Conservation (phyloP, 2,888 invertebrate species). For the Meta bourneti region DNA sequence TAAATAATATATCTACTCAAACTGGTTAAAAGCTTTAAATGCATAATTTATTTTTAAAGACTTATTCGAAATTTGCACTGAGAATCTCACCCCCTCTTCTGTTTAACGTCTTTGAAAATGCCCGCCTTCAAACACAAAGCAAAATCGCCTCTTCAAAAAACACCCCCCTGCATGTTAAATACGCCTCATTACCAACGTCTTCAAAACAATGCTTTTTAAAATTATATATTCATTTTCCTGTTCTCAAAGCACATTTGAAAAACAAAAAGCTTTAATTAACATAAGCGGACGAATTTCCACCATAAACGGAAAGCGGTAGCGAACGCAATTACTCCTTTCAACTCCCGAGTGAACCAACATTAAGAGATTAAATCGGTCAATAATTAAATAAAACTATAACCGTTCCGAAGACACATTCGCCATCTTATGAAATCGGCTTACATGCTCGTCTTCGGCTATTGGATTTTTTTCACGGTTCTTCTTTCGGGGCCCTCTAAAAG, state of each 20-base stretch:
- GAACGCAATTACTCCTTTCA: slow-evolving; percentile 20
- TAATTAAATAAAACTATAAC: slow-evolving; percentile 59
- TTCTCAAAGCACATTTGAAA: not conserved
- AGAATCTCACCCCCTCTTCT: not conserved
- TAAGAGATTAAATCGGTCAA: slow-evolving; percentile 42
- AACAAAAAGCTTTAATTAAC: slow-evolving; percentile 1
- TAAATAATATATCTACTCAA: not conserved
- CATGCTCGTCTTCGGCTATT: not conserved
- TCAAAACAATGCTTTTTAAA: slow-evolving; percentile 1
- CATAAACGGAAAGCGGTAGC: not conserved
- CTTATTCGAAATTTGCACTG: not conserved
- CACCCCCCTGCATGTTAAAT: not conserved
- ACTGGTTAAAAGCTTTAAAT: not conserved
- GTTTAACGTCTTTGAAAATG: not conserved
- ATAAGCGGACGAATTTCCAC: slow-evolving; percentile 8
- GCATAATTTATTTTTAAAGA: not conserved
- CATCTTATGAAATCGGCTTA: slow-evolving; percentile 16
- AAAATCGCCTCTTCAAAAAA: not conserved
- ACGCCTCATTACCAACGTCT: not conserved
- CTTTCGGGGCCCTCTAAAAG: not conserved
- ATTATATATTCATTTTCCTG: not conserved
- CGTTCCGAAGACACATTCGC: slow-evolving; percentile 16
- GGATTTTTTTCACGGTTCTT: not conserved
- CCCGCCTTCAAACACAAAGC: not conserved
- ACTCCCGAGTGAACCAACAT: slow-evolving; percentile 13